Percentiles rank a stretch among this genome's conserved stretches.
These are phyloP conservation scores for Dryas iulia DNA, from an alignment of 1,140 invertebrate genomes.

Conservation along the genomic window DNA sequence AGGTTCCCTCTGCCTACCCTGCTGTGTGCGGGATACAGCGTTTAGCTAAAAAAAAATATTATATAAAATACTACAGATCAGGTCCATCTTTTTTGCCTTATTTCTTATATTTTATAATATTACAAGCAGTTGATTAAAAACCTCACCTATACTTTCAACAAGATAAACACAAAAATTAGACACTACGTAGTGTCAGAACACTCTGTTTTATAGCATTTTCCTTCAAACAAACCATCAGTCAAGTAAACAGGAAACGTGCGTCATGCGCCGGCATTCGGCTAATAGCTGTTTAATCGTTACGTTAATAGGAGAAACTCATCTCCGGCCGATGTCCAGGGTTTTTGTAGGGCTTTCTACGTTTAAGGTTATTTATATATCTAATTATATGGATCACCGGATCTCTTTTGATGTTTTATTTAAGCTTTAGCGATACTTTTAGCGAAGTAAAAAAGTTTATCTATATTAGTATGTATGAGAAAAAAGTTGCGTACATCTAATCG, in stretches of 20 bases:
- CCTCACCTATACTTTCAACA: no score
- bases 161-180: no score
- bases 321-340: slow-evolving; percentile 44
- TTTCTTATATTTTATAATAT: neutral
- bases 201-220: neutral
- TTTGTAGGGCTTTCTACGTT: slow-evolving; percentile 51
- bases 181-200: neutral
- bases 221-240: slow-evolving; percentile 37
- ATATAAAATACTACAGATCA: no score
- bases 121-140: neutral
- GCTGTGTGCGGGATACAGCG: no score
- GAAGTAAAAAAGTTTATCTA: no score
- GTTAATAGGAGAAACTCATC: slow-evolving; percentile 69
- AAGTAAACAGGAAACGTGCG: slow-evolving; percentile 61
- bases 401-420: neutral
- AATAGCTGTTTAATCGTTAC: slow-evolving; percentile 66
- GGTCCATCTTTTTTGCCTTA: no score
- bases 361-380: slow-evolving; percentile 31
- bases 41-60: no score
- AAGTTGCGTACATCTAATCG: no score
- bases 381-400: slow-evolving; percentile 18
- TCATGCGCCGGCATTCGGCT: slow-evolving; percentile 53
- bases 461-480: no score
- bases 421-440: no score
- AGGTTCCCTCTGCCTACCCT: no score